Base-by-base conservation (phyloP, 2,888 invertebrate species). In the Molanna angustata region DNA sequence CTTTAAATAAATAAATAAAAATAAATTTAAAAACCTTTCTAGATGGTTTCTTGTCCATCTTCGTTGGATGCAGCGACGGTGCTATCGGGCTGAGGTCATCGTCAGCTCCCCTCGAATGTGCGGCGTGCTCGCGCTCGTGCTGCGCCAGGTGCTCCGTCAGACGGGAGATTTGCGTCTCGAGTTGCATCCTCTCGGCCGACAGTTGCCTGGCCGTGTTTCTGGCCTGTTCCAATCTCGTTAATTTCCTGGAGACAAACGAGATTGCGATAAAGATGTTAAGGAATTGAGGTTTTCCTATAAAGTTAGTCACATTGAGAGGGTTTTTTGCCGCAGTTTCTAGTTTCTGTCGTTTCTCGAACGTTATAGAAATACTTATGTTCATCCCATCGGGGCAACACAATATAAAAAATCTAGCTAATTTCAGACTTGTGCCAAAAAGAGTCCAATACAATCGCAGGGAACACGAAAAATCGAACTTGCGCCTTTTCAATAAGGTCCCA, bases 141-240 rank as follows among this genome's bases (percentile, higher is more conserved):
- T 74, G 73, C 41, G 72, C 60, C 52, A 76, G 74, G 57, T 76
- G 76, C 41, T 68, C 72, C 58, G 72, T 70, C 47, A 75, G 56
- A 42, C 76, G 74, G 9, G 75, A 62, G 58, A 70, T 69, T 19
- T 76, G 62, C 32, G 72, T 71, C 20, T 73, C 41, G 1, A 55
- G 42, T 6, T 45, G 21, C 21, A 35, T 32, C 21, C 51, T 39
- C 33, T 55, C 55, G 2, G 20, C 35, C 6, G 41, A 45, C 44
- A 51, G 27, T 21, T 35, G 39, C 4, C 37, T 20, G 14, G 31
- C 43, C n/a, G 17, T 22, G 1, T 17, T 4, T n/a, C 49, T 42
- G 18, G 49, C 49, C 6, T 27, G 17, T 19, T 52, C 53, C 43
- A 53, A 37, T 39, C 33, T 43, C 11, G 35, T 20, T 4, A 6